A percentile compares a stretch with the other conserved stretches of the same genome.
phyloP scores from a whole-genome alignment of 2,113 vertebrate species.

The Phoenicopterus ruber region DNA sequence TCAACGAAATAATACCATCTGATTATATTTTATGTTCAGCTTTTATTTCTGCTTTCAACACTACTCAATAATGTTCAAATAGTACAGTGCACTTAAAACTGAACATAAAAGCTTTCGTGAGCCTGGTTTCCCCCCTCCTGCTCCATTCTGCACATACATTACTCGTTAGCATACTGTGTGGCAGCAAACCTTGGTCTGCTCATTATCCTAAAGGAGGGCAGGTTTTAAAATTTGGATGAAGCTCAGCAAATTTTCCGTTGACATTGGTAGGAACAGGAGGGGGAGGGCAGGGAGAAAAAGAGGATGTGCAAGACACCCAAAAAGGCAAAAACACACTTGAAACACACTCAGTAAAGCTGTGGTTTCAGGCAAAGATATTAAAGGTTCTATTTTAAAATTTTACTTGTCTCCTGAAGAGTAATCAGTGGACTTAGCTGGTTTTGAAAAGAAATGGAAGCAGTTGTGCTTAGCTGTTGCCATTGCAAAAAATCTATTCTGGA shows the following conservation, averaged over 20 bases:
- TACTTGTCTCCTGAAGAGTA: neutral
- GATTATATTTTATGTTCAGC: neutral
- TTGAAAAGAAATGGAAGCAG: neutral
- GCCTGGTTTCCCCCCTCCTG: neutral
- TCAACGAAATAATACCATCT: neutral
- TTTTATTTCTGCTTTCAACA: neutral
- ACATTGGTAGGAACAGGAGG: neutral
- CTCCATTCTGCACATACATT: neutral
- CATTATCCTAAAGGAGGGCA: neutral
- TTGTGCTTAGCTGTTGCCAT: neutral
- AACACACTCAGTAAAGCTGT: neutral
- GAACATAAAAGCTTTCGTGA: neutral
- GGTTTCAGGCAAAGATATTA: neutral
- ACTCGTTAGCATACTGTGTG: fast-evolving
- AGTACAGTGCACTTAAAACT: neutral
- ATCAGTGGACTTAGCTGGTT: neutral
- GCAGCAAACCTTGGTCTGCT: neutral
- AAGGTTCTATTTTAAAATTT: neutral
- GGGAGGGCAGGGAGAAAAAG: neutral
- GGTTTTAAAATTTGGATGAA: neutral
- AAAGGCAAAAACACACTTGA: neutral
- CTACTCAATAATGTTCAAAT: neutral
- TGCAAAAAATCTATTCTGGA: slow-evolving; percentile 12
- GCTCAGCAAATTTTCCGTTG: neutral
- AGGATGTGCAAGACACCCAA: neutral